These are phyloP conservation scores for Osmerus eperlanus DNA, from an alignment of 2,113 vertebrate species.

Conservation along the genomic window DNA sequence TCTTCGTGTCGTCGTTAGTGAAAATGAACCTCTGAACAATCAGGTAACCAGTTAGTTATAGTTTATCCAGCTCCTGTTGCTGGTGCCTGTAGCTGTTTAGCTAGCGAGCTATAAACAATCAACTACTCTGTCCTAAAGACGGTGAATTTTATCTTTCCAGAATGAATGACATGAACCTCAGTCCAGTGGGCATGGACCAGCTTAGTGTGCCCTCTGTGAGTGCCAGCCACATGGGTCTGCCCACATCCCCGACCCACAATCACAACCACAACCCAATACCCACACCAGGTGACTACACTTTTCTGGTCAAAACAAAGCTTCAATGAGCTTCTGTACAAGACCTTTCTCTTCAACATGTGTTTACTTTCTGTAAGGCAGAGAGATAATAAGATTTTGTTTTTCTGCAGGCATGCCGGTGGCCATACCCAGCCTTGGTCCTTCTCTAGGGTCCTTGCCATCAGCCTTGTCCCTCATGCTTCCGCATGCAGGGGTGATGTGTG, in stretches of 20 bases:
- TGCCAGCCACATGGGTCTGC: constrained; percentile 87
- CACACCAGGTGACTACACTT: constrained; percentile 77
- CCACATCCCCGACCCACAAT: constrained; percentile 85
- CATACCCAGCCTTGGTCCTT: constrained; percentile 93
- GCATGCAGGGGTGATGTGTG: constrained; percentile 97
- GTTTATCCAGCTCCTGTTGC: too few species aligned
- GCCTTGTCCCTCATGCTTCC: constrained; percentile 97
- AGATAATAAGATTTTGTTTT: too few species aligned
- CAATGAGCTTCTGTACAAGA: too few species aligned
- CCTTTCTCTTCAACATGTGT: too few species aligned
- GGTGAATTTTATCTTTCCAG: constrained; percentile 54
- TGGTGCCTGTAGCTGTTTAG: too few species aligned
- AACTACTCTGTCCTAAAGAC: neutral
- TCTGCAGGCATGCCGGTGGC: constrained; percentile 90
- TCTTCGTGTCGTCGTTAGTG: too few species aligned
- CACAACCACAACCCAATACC: constrained; percentile 85
- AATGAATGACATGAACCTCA: constrained; percentile 99
- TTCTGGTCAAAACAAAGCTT: neutral
- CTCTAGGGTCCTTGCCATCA: constrained; percentile 91
- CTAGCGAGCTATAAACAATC: neutral
- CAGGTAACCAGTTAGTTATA: too few species aligned
- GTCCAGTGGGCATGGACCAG: constrained; percentile 97
- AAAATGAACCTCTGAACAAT: too few species aligned
- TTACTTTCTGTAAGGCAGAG: too few species aligned
- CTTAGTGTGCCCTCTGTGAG: constrained; percentile 88